Base-by-base conservation (phyloP, 2,888 invertebrate genomes). In the Tenthredo mesomela region DNA sequence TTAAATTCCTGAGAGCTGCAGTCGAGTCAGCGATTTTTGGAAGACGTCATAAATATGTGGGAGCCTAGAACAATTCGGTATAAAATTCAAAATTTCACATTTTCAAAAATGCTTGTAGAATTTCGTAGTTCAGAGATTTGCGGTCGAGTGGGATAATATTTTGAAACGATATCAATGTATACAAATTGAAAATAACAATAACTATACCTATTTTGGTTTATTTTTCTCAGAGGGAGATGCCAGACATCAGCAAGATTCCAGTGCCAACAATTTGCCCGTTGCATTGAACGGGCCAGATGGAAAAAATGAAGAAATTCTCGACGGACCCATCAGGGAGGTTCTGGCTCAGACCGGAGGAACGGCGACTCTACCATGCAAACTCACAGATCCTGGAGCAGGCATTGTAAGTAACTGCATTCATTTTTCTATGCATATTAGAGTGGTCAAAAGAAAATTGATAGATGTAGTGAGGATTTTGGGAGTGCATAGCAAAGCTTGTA, bases 281-380 rank as follows among this genome's bases (percentile, higher is more conserved):
- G 85, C 82, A 65, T 84, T 85, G 71, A 90, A 89, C 84, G 87
- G 37, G 18, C 82, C 86, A 85, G 67, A 67, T 47, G 85, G 87
- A 75, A 43, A 84, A 67, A 87, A 87, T n/a, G 88, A 88, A 29
- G 88, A 87, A 84, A 85, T 87, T 82, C 85, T 88, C 67, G 87
- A 86, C 78, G 90, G 89, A 73, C 90, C 91, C 86, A 87, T 91
- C 86, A 94, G 93, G 71, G 93, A 94, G 85, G 92, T 94, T 82
- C 91, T 93, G 75, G 94, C 94, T 61, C 94, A 94, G 89, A 94
- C 93, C 86, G 94, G 94, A 85, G 93, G 94, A 85, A 94, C 93
- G 84, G 94, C 94, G 50, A 92, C 93, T 85, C 91, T 94, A 78
- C 94, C 94, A 1, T 94, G 94, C 89, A 93, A 93, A 90, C 93